Percentiles rank a stretch among this genome's conserved stretches.
Evolutionary conservation across 2,888 invertebrate species (phyloP).

Genomic region (Lithophane ornitopus): DNA sequence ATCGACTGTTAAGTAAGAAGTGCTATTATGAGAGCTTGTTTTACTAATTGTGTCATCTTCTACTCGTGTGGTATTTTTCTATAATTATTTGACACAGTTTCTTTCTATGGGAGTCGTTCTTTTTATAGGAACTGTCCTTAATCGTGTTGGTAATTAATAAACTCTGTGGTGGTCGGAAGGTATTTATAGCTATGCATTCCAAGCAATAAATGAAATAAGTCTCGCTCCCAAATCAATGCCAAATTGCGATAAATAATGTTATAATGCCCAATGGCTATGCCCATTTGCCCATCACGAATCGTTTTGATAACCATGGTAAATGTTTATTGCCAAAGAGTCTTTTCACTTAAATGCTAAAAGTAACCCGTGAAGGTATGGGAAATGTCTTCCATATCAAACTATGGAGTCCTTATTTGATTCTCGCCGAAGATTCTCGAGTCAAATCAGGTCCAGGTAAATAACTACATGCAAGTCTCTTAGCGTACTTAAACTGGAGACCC

Average conservation of each 20-base stretch:
- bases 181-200: neutral
- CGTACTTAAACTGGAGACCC: too few species aligned
- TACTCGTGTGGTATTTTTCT: neutral
- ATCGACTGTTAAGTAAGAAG: neutral
- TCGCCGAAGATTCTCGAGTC: neutral
- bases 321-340: slow-evolving; percentile 19
- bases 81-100: neutral
- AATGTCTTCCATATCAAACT: neutral
- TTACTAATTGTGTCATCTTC: neutral
- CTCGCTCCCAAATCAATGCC: slow-evolving; percentile 28
- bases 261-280: neutral
- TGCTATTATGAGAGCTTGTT: neutral
- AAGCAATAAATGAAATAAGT: slow-evolving; percentile 17
- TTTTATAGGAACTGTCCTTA: neutral
- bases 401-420: neutral
- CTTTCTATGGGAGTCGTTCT: neutral
- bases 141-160: too few species aligned
- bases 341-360: neutral
- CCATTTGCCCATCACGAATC: slow-evolving; percentile 26
- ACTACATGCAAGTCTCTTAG: neutral
- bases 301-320: slow-evolving; percentile 28
- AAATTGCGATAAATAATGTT: slow-evolving; percentile 21
- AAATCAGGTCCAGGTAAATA: neutral
- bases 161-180: neutral
- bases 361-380: neutral